Base-by-base conservation (phyloP, 2,888 invertebrate genomes). In the Andricus quercusramuli region DNA sequence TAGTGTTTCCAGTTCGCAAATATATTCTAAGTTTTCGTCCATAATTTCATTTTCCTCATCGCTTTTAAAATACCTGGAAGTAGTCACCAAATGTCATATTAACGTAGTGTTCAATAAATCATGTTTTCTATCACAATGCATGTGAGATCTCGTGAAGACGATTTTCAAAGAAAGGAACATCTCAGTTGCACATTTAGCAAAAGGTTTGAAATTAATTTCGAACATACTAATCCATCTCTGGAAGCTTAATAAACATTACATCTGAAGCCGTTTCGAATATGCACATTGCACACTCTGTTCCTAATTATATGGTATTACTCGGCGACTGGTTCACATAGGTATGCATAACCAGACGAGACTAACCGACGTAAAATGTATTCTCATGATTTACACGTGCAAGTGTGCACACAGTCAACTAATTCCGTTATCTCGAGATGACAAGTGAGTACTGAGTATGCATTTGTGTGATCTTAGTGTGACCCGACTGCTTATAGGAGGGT, bases 401-500 rank as follows among this genome's bases (percentile, higher is more conserved):
- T 56, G n/a, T 56, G n/a, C 56, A 56, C n/a, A 56, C 56, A 56
- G 56, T 56, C 56, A 56, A n/a, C 56, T 56, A 56, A 22, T 56
- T 56, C 56, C 3, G 56, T 56, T 56, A 11, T n/a, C 56, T 56
- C 3, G 56, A 56, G 56, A 56, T 56, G 56, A 56, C 56, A n/a
- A 56, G 56, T 56, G 56, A 56, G 56, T 56, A 56, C 56, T 56
- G 56, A 56, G n/a, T 56, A n/a, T 56, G 56, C n/a, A 22, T 56
- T 56, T 11, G 56, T 3, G n/a, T n/a, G n/a, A 56, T 56, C 56
- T 56, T n/a, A 56, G 56, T 56, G n/a, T 56, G n/a, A 56, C n/a
- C n/a, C n/a, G 56, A 56, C n/a, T n/a, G 11, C 9, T 9, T n/a
- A 56, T 20, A n/a, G 56, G n/a, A 51, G 8, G 9, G 11, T 56